Conservation (phyloP, 2,113 vertebrate genomes). For the Charadrius vociferus region DNA sequence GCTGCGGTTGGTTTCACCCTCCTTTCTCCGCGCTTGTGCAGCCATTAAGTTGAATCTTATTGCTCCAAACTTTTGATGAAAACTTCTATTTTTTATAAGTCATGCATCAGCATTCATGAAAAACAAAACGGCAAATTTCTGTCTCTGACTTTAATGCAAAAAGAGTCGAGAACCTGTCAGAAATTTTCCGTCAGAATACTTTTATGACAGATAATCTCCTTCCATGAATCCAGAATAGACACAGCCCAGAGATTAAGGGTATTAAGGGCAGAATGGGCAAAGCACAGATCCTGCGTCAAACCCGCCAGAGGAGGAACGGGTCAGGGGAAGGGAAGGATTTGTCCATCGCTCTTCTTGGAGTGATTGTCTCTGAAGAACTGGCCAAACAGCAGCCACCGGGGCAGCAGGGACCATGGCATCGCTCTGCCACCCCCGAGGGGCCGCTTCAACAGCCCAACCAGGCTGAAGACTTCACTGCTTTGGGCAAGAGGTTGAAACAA, state of each 20-base stretch:
- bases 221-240: neutral
- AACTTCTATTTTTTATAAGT: neutral
- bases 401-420: neutral
- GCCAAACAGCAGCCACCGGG: neutral
- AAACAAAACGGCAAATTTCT: neutral
- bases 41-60: neutral
- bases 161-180: neutral
- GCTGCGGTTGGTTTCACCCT: neutral
- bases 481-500: neutral
- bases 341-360: neutral
- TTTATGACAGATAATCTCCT: constrained; percentile 6
- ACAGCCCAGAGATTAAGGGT: constrained; percentile 1
- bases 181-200: neutral
- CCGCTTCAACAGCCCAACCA: neutral
- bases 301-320: neutral
- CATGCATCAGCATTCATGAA: neutral
- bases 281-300: neutral
- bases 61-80: neutral
- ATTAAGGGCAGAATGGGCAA: constrained; percentile 10
- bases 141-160: neutral
- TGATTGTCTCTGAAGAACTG: neutral
- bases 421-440: neutral
- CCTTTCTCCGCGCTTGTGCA: neutral
- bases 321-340: neutral
- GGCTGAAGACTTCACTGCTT: neutral